Base-by-base conservation (phyloP, 1,140 invertebrate genomes). In the Lepeophtheirus salmonis region DNA sequence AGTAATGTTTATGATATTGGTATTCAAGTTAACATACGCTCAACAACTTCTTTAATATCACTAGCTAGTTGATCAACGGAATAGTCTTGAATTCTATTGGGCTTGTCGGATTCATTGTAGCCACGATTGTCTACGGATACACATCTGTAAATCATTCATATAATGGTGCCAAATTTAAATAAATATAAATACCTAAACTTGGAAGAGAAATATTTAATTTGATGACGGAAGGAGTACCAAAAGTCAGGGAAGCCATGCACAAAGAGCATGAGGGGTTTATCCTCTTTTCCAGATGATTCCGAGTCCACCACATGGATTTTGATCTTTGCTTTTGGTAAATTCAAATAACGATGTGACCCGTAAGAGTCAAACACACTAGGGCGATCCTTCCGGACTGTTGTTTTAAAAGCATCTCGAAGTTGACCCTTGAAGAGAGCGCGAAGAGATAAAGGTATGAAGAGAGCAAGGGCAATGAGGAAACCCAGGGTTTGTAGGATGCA, bases 91-190 rank as follows among this genome's bases (percentile, higher is more conserved):
- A 76, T 70, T 30, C 75, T 77, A 17, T 66, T 65, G n/a, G 85
- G 85, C 69, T 86, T 86, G 63, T 86, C 83, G 1, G 83, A 84
- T 64, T 85, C 80, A 2, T 82, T 83, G 68, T 85, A 89, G 21
- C 86, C 85, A 70, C 86, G 80, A 64, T 84, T 69, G 72, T 87
- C 84, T 53, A 88, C 68, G 16, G 84, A 83, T 10, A 86, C 75
- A 53, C 59, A 56, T 24, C 26, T 50, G 18, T 2, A n/a, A 21
- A 52, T n/a, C n/a, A n/a, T n/a, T n/a, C n/a, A n/a, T n/a, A n/a
- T n/a, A n/a, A n/a, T n/a, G n/a, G n/a, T n/a, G 53, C 20, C 3
- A 3, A 24, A 3, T 3, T 55, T 3, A 3, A 3, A 16, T 2
- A 55, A 4, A 16, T 3, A 16, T 55, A 24, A 24, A 3, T 68